Conservation (phyloP, 2,888 invertebrate species). For the Polymixis lichenea region DNA sequence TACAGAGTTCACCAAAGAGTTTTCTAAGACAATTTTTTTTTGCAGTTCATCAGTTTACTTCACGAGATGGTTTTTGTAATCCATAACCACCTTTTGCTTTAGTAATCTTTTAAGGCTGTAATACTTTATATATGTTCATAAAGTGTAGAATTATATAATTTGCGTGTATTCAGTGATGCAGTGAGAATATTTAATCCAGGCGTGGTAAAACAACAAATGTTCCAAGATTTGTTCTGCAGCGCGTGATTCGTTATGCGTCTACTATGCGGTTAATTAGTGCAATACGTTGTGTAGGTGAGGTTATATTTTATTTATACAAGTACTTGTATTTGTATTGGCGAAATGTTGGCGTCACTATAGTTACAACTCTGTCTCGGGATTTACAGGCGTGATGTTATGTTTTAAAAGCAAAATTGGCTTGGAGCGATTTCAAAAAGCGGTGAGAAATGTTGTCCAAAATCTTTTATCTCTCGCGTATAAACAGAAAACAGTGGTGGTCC, state of each 20-base stretch:
- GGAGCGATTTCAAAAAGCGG: neutral
- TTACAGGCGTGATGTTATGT: neutral
- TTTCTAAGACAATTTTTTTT: too few species aligned
- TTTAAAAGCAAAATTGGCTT: neutral
- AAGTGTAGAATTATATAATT: too few species aligned
- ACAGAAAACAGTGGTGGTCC: too few species aligned
- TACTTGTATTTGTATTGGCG: neutral
- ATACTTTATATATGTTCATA: too few species aligned
- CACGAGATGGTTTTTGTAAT: too few species aligned
- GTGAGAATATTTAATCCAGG: neutral
- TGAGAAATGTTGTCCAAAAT: neutral
- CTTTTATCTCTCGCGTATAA: neutral
- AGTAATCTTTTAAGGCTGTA: too few species aligned
- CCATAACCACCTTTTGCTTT: too few species aligned
- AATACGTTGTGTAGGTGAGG: neutral
- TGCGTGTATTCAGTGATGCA: too few species aligned
- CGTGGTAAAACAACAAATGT: conserved; percentile 42
- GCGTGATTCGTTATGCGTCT: conserved; percentile 33
- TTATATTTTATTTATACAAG: neutral
- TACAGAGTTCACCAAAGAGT: too few species aligned
- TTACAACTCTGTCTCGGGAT: neutral
- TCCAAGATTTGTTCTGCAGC: conserved; percentile 31
- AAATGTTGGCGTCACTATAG: neutral
- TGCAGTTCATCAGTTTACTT: too few species aligned
- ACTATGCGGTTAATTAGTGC: conserved; percentile 40